Conservation (phyloP, 1,140 invertebrate genomes). For the Ostrea edulis region DNA sequence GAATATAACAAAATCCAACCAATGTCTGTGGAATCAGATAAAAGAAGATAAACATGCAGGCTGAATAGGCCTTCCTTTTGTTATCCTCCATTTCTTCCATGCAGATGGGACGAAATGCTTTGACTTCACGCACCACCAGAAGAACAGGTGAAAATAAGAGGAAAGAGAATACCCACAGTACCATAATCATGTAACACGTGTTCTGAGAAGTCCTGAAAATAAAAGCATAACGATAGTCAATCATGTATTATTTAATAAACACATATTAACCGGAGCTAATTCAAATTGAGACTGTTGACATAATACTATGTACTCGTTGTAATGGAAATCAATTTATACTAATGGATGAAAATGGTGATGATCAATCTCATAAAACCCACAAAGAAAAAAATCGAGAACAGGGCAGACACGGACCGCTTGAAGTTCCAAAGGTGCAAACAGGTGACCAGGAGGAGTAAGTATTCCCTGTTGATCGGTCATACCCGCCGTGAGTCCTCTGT, state of each 20-base stretch:
- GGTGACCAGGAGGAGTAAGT: too few relatives aligned
- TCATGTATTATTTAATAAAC: background rate
- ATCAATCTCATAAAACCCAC: too few relatives aligned
- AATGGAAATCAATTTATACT: too few relatives aligned
- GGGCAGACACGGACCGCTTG: too few relatives aligned
- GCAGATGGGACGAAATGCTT: conserved; percentile 41
- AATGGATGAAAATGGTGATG: too few relatives aligned
- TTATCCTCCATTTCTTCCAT: conserved; percentile 41
- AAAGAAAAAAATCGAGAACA: too few relatives aligned
- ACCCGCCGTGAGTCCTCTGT: too few relatives aligned
- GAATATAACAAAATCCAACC: conserved; percentile 63
- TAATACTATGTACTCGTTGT: too few relatives aligned
- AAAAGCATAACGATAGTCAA: background rate
- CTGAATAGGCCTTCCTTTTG: conserved; percentile 56
- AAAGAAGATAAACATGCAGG: conserved; percentile 59
- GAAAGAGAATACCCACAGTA: conserved; percentile 64
- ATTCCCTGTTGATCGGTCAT: too few relatives aligned
- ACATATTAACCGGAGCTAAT: too few relatives aligned
- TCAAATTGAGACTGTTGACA: too few relatives aligned
- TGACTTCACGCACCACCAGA: conserved; percentile 39
- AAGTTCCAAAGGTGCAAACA: too few relatives aligned
- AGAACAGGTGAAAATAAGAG: conserved; percentile 58
- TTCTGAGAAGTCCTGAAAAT: conserved; percentile 62
- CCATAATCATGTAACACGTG: conserved; percentile 53
- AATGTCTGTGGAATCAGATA: conserved; percentile 64